Evolutionary conservation across 2,113 vertebrate genomes (phyloP), one percentile per base, ranked within the genome.

Genomic region (Canis aureus): DNA sequence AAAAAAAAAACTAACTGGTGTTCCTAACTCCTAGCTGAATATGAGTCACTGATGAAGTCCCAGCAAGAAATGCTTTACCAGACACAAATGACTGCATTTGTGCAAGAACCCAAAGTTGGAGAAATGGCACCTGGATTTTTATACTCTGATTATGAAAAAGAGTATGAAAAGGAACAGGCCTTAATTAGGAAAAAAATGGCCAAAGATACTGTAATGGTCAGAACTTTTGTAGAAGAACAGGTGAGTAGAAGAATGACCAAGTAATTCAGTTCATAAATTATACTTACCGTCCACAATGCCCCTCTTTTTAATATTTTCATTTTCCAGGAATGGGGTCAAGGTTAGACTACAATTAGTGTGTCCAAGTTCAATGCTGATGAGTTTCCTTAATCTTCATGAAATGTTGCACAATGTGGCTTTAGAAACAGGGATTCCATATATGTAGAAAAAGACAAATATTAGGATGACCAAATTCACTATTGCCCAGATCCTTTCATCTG

Each of bases 161-260:
- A 99, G 16, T 99, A 99, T 95, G 99, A 99, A 97, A 98, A 98
- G 98, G 99, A 99, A 62, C 99, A 99, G 97, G 98, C 99, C 62
- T 97, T 99, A 91, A 99, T 99, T 96, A 99, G 98, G 97, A 99
- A 99, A 98, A 99, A 99, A 98, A 99, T 99, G 98, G 99, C 99
- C 13, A 99, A 99, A 99, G 99, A 99, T 69, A 99, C 99, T 93
- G 98, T 99, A 20, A 97, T 99, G 98, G 99, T 99, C 97, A 99
- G 98, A 98, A 99, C 99, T 97, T 99, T 99, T 76, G 97, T 99
- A 90, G 99, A 99, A 97, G 99, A 99, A 97, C 99, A 99, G 99
- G 99, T 99, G 98, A 95, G 96, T 95, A 55, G 62, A 83, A 67
- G 43, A 78, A 66, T 16, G 66, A 35, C 35, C 32, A 87, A 69